Evolutionary conservation across 2,888 invertebrate genomes (phyloP).

Genomic region (Copidosoma aretas): DNA sequence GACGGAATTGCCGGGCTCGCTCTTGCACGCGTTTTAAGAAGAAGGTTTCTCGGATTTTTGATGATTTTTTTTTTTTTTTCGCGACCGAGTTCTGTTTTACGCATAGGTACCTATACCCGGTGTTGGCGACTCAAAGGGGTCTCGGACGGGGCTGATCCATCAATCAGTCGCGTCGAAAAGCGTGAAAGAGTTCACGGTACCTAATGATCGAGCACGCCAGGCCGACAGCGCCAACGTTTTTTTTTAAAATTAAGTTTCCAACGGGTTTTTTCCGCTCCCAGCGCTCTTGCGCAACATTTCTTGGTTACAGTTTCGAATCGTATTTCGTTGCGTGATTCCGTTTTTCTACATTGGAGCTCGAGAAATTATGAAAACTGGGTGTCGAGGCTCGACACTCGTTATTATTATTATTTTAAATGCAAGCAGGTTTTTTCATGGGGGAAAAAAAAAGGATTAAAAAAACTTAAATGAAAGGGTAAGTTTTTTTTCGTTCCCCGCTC

Average conservation of each 20-base stretch:
- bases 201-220: conserved; percentile 55
- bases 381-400: no score
- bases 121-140: conserved; percentile 50
- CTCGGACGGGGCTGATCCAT: conserved; percentile 51
- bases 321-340: background rate
- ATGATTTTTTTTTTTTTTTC: conserved; percentile 21
- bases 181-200: conserved; percentile 57
- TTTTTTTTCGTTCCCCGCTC: no score
- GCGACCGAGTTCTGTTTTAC: conserved; percentile 40
- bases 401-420: no score
- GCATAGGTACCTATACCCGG: conserved; percentile 23
- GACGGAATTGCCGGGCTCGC: conserved; percentile 28
- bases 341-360: background rate
- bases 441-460: no score
- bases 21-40: conserved; percentile 37
- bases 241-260: conserved; percentile 21
- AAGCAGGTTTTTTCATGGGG: no score
- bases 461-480: no score
- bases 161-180: conserved; percentile 54
- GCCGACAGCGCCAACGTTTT: conserved; percentile 43
- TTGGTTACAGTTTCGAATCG: background rate
- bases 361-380: no score
- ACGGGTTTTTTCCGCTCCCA: conserved; percentile 21
- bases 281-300: background rate
- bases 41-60: conserved; percentile 38